phyloP scores from a whole-genome alignment of 2,113 vertebrate species.

The Chaetops frenatus region DNA sequence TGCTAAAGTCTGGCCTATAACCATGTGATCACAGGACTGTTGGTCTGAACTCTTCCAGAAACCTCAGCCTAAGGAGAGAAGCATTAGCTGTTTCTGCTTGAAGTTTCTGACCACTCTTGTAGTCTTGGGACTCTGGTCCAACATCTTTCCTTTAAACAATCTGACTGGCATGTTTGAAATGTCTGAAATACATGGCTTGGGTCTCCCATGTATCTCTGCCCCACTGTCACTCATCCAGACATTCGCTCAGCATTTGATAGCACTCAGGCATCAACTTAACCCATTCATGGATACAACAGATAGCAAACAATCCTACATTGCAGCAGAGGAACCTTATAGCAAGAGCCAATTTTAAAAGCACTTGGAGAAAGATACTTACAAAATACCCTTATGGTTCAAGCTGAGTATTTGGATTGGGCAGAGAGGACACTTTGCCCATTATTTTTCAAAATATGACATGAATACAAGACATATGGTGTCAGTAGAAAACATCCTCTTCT shows the following conservation, averaged over 20 bases:
- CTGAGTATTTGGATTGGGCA: not conserved
- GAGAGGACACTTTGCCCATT: not conserved
- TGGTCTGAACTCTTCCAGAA: not conserved
- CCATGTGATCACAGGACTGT: not conserved
- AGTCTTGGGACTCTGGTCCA: not conserved
- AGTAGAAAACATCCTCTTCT: not conserved
- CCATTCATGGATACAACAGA: not conserved
- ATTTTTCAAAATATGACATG: not conserved
- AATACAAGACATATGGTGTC: not conserved
- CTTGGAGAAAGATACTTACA: not conserved
- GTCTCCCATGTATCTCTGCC: not conserved
- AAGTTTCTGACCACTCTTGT: not conserved
- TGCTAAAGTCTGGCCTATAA: not conserved
- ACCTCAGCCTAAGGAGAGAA: not conserved
- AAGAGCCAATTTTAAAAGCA: not conserved
- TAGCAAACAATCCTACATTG: not conserved
- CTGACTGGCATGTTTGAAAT: not conserved
- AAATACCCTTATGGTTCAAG: not conserved
- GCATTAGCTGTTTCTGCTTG: not conserved
- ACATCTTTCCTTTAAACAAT: not conserved
- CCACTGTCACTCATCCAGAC: not conserved
- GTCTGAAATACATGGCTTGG: not conserved
- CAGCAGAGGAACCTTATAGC: not conserved
- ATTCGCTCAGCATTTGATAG: not conserved
- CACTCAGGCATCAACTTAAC: not conserved